A percentile compares a stretch with the other conserved stretches of the same genome.
phyloP scores from a whole-genome alignment of 1,140 invertebrate genomes.

The Drosophila pachea region DNA sequence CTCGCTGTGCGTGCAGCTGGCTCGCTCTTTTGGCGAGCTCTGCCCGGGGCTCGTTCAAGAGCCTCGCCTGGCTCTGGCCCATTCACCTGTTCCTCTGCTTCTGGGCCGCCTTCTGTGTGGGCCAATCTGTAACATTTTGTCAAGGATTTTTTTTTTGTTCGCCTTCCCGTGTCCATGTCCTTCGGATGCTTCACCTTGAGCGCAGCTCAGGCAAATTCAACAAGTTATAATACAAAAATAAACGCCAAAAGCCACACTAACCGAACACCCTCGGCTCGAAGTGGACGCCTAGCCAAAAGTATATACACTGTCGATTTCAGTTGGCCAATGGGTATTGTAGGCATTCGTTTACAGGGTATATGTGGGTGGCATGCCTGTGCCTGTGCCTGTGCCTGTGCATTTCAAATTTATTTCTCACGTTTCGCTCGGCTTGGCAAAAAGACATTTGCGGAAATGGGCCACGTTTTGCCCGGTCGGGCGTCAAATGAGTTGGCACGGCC shows the following conservation, averaged over 20 bases:
- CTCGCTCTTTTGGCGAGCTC: constrained; percentile 34
- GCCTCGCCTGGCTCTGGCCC: constrained; percentile 20
- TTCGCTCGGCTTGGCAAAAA: constrained; percentile 43
- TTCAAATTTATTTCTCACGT: constrained; percentile 66
- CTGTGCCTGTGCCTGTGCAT: constrained; percentile 29
- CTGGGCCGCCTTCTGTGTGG: constrained; percentile 17
- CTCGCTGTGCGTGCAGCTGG: not conserved
- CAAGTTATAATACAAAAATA: constrained; percentile 39
- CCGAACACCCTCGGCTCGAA: constrained; percentile 13
- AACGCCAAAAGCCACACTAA: not conserved
- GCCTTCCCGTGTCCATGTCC: constrained; percentile 36
- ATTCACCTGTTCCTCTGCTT: not conserved
- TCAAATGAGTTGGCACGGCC: constrained; percentile 56
- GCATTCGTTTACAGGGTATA: constrained; percentile 9
- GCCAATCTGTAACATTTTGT: constrained; percentile 73
- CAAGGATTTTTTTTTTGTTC: constrained; percentile 47
- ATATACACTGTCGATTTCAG: no score
- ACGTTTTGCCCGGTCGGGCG: constrained; percentile 49
- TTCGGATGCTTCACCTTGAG: constrained; percentile 63
- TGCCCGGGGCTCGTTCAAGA: constrained; percentile 52
- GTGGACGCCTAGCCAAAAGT: no score
- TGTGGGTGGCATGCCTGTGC: constrained; percentile 6
- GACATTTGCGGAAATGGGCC: constrained; percentile 51
- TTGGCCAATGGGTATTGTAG: no score
- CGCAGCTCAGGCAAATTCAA: constrained; percentile 48